Conservation (phyloP, 2,888 invertebrate species). For the Epiblema foenella region DNA sequence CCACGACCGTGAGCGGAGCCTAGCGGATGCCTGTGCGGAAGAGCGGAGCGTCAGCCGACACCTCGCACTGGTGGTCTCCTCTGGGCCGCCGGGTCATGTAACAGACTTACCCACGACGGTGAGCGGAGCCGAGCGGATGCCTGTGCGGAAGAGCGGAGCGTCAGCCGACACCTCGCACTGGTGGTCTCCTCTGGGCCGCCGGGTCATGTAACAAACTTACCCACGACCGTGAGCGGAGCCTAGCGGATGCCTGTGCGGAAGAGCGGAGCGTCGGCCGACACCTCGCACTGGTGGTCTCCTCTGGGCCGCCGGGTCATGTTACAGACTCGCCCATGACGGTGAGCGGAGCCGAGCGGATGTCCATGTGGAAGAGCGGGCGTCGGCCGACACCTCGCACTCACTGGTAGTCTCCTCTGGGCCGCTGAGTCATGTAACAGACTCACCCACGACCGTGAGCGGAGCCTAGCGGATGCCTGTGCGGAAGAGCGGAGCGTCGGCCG, state of each 20-base stretch:
- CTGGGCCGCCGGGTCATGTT: too few species aligned
- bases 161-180: slow-evolving; percentile 91
- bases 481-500: slow-evolving; percentile 88
- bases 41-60: too few species aligned
- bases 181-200: slow-evolving; percentile 87
- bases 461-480: slow-evolving; percentile 87
- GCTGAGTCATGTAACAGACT: slow-evolving; percentile 77
- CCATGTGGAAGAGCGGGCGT: slow-evolving; percentile 89
- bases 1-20: too few species aligned
- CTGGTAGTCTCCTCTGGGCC: slow-evolving; percentile 88
- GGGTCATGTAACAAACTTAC: slow-evolving; percentile 86
- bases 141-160: slow-evolving; percentile 88
- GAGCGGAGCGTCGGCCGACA: slow-evolving; percentile 88
- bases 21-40: too few species aligned
- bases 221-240: slow-evolving; percentile 87
- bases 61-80: slow-evolving; percentile 89
- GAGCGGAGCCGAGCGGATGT: slow-evolving; percentile 85
- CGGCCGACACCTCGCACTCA: slow-evolving; percentile 91
- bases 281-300: slow-evolving; percentile 87
- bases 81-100: not conserved
- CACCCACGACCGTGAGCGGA: slow-evolving; percentile 84
- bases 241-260: slow-evolving; percentile 88
- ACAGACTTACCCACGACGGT: slow-evolving; percentile 87
- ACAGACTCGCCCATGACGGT: slow-evolving; percentile 76
- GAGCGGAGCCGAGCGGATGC: slow-evolving; percentile 85